Percentiles rank a stretch among this genome's conserved stretches.
These are phyloP conservation scores for Nymphalis io DNA, from an alignment of 1,140 invertebrate species.

Conservation along the genomic window DNA sequence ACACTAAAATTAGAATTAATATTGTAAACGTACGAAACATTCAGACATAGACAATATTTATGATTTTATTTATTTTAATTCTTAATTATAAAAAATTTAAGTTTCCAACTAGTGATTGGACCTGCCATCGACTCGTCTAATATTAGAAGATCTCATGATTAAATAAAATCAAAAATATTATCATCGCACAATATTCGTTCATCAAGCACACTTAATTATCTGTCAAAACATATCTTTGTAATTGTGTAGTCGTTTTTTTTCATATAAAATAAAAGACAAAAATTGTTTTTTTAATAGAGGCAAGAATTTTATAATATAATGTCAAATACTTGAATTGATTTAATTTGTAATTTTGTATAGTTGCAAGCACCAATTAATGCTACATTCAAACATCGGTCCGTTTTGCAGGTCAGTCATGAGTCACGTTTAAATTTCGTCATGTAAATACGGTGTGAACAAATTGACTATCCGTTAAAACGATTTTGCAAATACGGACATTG, in stretches of 20 bases:
- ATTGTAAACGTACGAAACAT: conserved; percentile 59
- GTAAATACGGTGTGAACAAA: too few species aligned
- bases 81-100: not conserved
- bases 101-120: conserved; percentile 51
- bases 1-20: conserved; percentile 77
- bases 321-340: not conserved
- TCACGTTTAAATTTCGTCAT: too few species aligned
- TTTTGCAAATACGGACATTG: too few species aligned
- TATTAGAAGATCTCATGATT: conserved; percentile 26
- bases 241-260: conserved; percentile 53
- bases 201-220: conserved; percentile 48
- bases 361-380: conserved; percentile 26
- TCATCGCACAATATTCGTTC: conserved; percentile 47
- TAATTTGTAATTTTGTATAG: not conserved
- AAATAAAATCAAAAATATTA: conserved; percentile 64
- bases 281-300: not conserved
- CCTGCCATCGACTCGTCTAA: conserved; percentile 57
- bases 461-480: too few species aligned
- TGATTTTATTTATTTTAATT: conserved; percentile 50
- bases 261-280: not conserved
- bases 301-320: conserved; percentile 7
- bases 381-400: too few species aligned
- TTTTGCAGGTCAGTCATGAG: too few species aligned
- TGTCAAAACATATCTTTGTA: conserved; percentile 56
- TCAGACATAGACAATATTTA: conserved; percentile 59